Base-by-base conservation (phyloP, 2,888 invertebrate genomes). In the Julus scandinavius region DNA sequence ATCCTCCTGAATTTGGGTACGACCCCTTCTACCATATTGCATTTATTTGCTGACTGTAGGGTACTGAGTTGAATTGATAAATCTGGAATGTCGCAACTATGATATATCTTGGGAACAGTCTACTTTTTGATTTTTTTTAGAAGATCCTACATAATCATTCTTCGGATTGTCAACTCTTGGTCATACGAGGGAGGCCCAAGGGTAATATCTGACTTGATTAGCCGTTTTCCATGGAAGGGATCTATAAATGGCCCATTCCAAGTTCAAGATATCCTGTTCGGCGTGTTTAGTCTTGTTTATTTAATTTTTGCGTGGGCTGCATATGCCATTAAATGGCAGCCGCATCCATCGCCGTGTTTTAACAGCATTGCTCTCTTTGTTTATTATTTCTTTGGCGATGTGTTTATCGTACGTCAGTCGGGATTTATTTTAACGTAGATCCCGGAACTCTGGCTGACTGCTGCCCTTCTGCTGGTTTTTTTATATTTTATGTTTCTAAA, bases 401-500 rank as follows among this genome's bases (percentile, higher is more conserved):
- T 72, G 72, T 72, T 72, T 72, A 72, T 72, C 72, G 72, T 72
- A 72, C 72, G 72, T 72, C 72, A 72, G 72, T 72, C 72, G 72
- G 72, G 72, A 72, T 72, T 72, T 72, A 72, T 72, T 72, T 72
- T 72, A 72, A 72, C 72, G 72, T 29, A 72, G 72, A 72, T 72
- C 72, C 72, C 72, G 72, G 72, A 72, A 72, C 72, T 72, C 29
- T 29, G 72, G 72, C 29, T 72, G 29, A 29, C 72, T 72, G 72
- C 72, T 72, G 72, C 29, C 72, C 29, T 29, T 72, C 72, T 72
- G 20, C n/a, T 63, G 5, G 3, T n/a, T 29, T 72, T 29, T 72
- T 72, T 72, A 29, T 72, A 29, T 72, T 29, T 29, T 72, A 9
- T 72, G 20, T 72, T 72, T 20, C 63, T 20, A n/a, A 63, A 72